Conservation (phyloP, 2,888 invertebrate species). For the Plagiodera versicolora region DNA sequence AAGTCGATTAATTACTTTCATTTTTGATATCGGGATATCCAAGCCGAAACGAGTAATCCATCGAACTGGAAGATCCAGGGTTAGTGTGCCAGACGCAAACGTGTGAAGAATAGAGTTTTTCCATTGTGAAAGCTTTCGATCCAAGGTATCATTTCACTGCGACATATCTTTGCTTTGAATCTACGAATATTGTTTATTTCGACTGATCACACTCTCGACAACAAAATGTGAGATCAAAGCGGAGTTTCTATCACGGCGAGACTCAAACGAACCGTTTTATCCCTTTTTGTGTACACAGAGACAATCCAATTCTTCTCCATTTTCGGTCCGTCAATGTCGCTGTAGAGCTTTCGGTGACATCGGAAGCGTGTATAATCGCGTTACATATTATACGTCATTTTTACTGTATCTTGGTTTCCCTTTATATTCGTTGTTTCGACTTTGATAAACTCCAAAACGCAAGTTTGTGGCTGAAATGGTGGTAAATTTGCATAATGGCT, state of each 20-base stretch:
- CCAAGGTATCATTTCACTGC: neutral
- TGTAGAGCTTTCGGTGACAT: neutral
- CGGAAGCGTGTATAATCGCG: neutral
- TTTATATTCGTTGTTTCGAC: neutral
- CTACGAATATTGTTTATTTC: no score
- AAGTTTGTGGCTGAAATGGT: slow-evolving; percentile 1
- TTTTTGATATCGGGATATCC: slow-evolving; percentile 17
- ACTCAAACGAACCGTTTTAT: neutral
- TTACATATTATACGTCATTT: neutral
- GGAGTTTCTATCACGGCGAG: neutral
- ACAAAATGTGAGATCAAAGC: neutral
- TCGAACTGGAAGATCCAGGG: slow-evolving; percentile 18
- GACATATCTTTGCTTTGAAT: neutral
- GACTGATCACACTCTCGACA: no score
- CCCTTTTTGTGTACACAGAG: no score
- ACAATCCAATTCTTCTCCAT: neutral
- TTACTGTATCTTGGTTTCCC: neutral
- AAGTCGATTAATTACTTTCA: slow-evolving; percentile 15
- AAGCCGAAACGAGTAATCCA: slow-evolving; percentile 16
- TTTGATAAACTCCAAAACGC: slow-evolving; percentile 12
- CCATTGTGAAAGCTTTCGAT: neutral
- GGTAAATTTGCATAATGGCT: slow-evolving; percentile 10
- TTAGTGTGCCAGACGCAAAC: slow-evolving; percentile 23
- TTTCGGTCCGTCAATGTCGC: neutral
- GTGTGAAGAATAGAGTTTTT: slow-evolving; percentile 10